Percentiles rank a stretch among this genome's conserved stretches.
These are phyloP conservation scores for Colossoma macropomum DNA, from an alignment of 2,113 vertebrate genomes.

Conservation along the genomic window DNA sequence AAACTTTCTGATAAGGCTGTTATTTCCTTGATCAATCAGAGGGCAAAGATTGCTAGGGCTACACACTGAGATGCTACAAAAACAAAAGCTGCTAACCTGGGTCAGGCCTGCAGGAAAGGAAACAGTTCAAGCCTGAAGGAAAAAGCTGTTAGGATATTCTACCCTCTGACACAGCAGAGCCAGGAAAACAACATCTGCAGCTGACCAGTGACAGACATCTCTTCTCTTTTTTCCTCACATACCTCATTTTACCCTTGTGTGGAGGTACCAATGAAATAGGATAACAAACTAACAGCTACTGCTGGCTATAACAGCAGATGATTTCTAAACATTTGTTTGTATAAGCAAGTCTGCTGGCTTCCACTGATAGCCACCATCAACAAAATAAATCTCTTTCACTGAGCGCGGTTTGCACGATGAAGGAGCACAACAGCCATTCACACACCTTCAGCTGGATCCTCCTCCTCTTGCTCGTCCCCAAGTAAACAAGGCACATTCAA, in stretches of 20 bases:
- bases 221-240: background rate
- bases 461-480: slow-evolving; percentile 19
- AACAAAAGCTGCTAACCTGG: background rate
- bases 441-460: slow-evolving; percentile 27
- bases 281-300: background rate
- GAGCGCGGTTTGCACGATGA: background rate
- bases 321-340: background rate
- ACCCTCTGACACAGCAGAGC: slow-evolving; percentile 6
- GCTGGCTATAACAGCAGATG: background rate
- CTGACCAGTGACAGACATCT: background rate
- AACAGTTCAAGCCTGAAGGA: slow-evolving; percentile 5
- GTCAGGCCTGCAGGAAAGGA: slow-evolving; percentile 15
- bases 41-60: background rate
- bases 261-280: background rate
- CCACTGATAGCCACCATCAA: background rate
- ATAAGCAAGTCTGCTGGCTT: background rate
- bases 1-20: background rate
- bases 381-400: background rate
- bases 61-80: slow-evolving; percentile 6
- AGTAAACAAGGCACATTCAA: slow-evolving; percentile 50
- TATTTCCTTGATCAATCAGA: background rate
- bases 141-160: slow-evolving; percentile 29
- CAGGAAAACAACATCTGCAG: slow-evolving; percentile 23
- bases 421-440: background rate
- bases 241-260: background rate